These are phyloP conservation scores for Aporophyla nigra DNA, from an alignment of 2,888 invertebrate species.

Conservation along the genomic window DNA sequence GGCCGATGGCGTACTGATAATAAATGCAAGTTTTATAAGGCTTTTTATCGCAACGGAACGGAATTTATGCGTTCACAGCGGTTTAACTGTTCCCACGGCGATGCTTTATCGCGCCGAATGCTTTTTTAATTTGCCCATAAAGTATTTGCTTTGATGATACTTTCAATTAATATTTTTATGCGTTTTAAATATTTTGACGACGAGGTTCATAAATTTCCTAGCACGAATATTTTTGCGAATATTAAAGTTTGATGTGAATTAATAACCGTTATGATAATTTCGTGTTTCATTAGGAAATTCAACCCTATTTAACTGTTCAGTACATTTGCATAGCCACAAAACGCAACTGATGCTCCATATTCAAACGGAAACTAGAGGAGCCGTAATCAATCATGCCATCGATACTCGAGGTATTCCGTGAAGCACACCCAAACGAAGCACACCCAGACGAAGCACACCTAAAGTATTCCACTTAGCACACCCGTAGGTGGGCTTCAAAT, in stretches of 20 bases:
- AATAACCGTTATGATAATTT: constrained; percentile 11
- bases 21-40: constrained; percentile 85
- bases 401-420: too few species aligned
- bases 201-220: constrained; percentile 29
- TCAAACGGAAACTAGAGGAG: constrained; percentile 49
- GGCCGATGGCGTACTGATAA: constrained; percentile 74
- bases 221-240: constrained; percentile 21
- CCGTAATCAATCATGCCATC: constrained; percentile 67
- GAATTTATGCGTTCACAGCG: constrained; percentile 80
- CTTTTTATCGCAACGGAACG: constrained; percentile 79
- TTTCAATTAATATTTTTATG: constrained; percentile 74
- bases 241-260: constrained; percentile 16
- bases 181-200: constrained; percentile 59
- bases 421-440: too few species aligned
- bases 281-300: neutral
- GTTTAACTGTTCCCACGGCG: constrained; percentile 82
- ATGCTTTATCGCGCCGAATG: constrained; percentile 76
- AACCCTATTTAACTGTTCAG: neutral
- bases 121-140: constrained; percentile 79
- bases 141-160: constrained; percentile 77
- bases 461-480: too few species aligned
- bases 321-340: constrained; percentile 5
- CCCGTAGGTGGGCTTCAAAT: too few species aligned
- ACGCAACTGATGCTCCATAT: constrained; percentile 35
- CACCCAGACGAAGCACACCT: too few species aligned